phyloP scores from a whole-genome alignment of 2,113 vertebrate species.

The Hippotragus niger region DNA sequence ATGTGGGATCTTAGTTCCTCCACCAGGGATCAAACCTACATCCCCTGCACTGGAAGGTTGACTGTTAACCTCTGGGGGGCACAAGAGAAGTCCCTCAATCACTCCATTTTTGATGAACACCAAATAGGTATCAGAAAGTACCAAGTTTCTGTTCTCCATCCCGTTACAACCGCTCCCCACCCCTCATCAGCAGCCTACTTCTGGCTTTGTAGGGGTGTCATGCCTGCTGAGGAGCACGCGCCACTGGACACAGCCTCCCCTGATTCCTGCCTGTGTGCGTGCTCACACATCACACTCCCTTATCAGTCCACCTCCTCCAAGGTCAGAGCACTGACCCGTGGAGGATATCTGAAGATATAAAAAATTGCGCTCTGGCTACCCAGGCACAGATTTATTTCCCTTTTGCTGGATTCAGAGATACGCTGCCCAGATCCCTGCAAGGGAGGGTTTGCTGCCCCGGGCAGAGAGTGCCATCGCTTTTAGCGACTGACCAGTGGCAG shows the following conservation, averaged over 20 bases:
- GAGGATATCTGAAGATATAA: background rate
- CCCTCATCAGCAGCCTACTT: background rate
- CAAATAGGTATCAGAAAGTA: background rate
- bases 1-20: background rate
- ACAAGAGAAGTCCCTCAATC: background rate
- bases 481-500: background rate
- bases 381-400: background rate
- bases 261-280: background rate
- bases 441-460: background rate
- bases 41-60: background rate
- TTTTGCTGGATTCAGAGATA: background rate
- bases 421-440: background rate
- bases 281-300: background rate
- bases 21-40: background rate
- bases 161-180: too few relatives aligned
- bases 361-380: background rate
- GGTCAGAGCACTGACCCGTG: background rate
- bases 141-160: background rate
- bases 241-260: background rate
- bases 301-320: background rate
- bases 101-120: background rate
- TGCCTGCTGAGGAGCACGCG: fast-evolving
- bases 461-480: background rate
- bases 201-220: background rate
- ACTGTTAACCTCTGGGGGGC: background rate